Evolutionary conservation across 2,797 vertebrate genomes (phyloP).

Genomic region (Champsocephalus esox): DNA sequence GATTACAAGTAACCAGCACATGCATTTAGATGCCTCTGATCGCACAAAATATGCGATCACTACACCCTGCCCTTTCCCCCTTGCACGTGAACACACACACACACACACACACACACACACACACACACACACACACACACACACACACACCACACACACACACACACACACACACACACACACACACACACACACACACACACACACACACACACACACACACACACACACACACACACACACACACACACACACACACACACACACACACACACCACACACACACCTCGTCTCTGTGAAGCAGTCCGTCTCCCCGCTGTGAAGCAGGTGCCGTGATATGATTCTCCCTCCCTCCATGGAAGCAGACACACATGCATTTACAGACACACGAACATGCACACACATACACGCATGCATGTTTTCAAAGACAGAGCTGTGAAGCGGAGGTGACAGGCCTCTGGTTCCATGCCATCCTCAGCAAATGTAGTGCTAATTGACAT

Average conservation of each 20-base stretch:
- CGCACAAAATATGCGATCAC: constrained; percentile 57
- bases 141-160: constrained; percentile 40
- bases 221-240: not conserved
- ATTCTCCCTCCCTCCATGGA: constrained; percentile 50
- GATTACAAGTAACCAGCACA: constrained; percentile 71
- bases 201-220: constrained; percentile 6
- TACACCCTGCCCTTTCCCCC: constrained; percentile 17
- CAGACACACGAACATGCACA: not conserved
- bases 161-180: not conserved
- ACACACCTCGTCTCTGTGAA: constrained; percentile 45
- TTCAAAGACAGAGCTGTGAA: constrained; percentile 77
- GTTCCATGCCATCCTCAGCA: constrained; percentile 78
- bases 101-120: constrained; percentile 11
- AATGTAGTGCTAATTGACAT: constrained; percentile 82
- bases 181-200: not conserved
- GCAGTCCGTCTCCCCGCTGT: constrained; percentile 64
- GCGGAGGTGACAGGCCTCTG: constrained; percentile 80
- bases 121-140: constrained; percentile 50
- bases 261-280: constrained; percentile 10
- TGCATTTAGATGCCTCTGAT: constrained; percentile 71
- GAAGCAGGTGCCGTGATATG: constrained; percentile 73
- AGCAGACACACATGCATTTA: constrained; percentile 38
- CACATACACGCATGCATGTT: constrained; percentile 36
- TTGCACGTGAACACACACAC: too few relatives aligned
- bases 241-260: not conserved